A percentile compares a stretch with the other conserved stretches of the same genome.
Conservation (phyloP, 2,113 vertebrate genomes). For the Andinoacara biseriatus region DNA sequence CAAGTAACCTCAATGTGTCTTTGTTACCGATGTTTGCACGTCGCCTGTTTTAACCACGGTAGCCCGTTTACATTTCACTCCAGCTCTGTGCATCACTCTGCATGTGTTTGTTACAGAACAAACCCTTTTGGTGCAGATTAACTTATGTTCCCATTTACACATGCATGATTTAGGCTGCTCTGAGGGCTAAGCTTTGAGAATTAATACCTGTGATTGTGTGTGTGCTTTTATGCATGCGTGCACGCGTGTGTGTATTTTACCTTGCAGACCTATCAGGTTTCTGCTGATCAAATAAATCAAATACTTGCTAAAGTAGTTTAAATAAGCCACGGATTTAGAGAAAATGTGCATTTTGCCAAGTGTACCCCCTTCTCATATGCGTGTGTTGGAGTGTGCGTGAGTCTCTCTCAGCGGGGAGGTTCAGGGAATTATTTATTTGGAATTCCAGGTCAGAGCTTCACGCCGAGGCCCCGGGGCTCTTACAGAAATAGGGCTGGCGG, state of each 20-base stretch:
- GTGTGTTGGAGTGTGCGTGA: neutral
- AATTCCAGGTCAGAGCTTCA: conserved; percentile 69
- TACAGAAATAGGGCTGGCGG: conserved; percentile 25
- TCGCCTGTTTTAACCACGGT: neutral
- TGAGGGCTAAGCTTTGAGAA: conserved; percentile 20
- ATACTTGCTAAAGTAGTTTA: neutral
- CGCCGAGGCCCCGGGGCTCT: conserved; percentile 33
- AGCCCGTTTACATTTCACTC: neutral
- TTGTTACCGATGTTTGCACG: neutral
- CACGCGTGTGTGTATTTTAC: neutral
- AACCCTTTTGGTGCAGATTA: conserved; percentile 33
- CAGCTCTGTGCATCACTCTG: neutral
- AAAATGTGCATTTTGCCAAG: conserved; percentile 5
- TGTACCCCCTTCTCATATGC: neutral
- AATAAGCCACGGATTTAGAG: conserved; percentile 18
- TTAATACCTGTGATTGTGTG: conserved; percentile 15
- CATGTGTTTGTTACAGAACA: conserved; percentile 1
- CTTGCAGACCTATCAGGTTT: neutral
- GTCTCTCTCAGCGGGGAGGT: conserved; percentile 14
- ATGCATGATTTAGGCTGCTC: conserved; percentile 26
- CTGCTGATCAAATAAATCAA: conserved; percentile 24
- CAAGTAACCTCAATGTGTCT: neutral
- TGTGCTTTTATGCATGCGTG: neutral
- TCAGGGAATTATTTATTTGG: conserved; percentile 69
- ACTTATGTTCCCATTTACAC: conserved; percentile 30